These are phyloP conservation scores for Aurelia sp. DNA, from an alignment of 30 jellyfish, hydroid and myxozoan genomes.

Conservation along the genomic window DNA sequence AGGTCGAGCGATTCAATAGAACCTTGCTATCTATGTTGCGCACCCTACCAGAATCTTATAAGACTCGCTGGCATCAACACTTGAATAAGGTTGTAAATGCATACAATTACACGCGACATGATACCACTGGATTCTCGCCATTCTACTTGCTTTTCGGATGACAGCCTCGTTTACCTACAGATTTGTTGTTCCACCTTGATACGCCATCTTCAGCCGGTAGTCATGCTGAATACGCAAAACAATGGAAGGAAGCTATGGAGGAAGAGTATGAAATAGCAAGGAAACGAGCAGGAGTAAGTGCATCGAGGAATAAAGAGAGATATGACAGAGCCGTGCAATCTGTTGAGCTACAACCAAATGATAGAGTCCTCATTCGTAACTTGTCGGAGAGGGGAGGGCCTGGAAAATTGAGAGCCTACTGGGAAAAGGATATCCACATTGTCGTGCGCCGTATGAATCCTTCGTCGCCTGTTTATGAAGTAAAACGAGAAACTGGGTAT, in stretches of 20 bases:
- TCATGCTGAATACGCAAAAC: neutral
- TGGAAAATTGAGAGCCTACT: neutral
- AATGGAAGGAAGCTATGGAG: neutral
- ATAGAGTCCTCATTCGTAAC: neutral
- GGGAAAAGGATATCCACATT: neutral
- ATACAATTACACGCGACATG: slow-evolving; percentile 23
- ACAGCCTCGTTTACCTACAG: slow-evolving; percentile 1
- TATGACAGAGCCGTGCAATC: neutral
- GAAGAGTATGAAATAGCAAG: neutral
- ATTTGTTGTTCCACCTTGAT: neutral
- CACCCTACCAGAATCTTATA: slow-evolving; percentile 16
- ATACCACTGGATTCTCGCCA: slow-evolving; percentile 44
- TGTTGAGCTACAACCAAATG: neutral
- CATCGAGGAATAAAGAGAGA: neutral
- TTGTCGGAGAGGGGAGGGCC: slow-evolving; percentile 8
- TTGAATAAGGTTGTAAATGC: slow-evolving; percentile 20
- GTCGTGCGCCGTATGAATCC: neutral
- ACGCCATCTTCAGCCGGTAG: neutral
- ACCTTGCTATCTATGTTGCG: slow-evolving; percentile 28
- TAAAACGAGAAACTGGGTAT: neutral
- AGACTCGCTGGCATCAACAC: slow-evolving; percentile 23
- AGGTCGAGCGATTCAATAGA: slow-evolving; percentile 25
- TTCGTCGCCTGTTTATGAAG: neutral
- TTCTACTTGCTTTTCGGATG: slow-evolving; percentile 36
- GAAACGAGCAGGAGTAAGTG: neutral